phyloP scores from a whole-genome alignment of 2,888 invertebrate species.

The Papilio elwesi region DNA sequence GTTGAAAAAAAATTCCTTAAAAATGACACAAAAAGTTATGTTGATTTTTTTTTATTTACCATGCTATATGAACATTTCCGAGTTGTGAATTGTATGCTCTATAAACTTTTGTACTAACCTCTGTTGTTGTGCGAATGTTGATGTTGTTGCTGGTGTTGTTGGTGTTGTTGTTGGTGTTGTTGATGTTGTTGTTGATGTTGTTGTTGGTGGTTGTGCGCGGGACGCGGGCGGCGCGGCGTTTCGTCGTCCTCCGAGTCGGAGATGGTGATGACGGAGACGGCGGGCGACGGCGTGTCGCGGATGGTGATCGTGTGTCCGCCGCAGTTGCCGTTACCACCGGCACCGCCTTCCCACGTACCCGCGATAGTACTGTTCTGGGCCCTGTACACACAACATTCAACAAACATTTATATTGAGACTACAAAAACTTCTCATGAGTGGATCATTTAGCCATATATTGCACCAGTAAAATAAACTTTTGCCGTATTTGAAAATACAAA shows the following conservation, averaged over 20 bases:
- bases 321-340: slow-evolving; percentile 48
- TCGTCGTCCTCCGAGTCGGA: slow-evolving; percentile 96
- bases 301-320: slow-evolving; percentile 95
- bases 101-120: slow-evolving; percentile 47
- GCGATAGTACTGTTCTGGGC: slow-evolving; percentile 24
- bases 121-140: slow-evolving; percentile 56
- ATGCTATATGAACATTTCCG: background rate
- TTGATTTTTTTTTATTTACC: no score
- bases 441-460: no score
- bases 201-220: slow-evolving; percentile 53
- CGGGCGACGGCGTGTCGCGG: slow-evolving; percentile 97
- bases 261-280: slow-evolving; percentile 97
- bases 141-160: slow-evolving; percentile 46
- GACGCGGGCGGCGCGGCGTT: slow-evolving; percentile 50
- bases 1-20: no score
- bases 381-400: slow-evolving; percentile 3
- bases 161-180: slow-evolving; percentile 46
- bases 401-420: background rate
- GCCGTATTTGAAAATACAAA: no score
- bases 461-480: no score
- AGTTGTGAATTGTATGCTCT: background rate
- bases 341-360: slow-evolving; percentile 50
- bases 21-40: no score
- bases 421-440: no score
- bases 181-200: slow-evolving; percentile 49